Base-by-base conservation (phyloP, 2,797 vertebrate species). In the Enteromius treurensis region DNA sequence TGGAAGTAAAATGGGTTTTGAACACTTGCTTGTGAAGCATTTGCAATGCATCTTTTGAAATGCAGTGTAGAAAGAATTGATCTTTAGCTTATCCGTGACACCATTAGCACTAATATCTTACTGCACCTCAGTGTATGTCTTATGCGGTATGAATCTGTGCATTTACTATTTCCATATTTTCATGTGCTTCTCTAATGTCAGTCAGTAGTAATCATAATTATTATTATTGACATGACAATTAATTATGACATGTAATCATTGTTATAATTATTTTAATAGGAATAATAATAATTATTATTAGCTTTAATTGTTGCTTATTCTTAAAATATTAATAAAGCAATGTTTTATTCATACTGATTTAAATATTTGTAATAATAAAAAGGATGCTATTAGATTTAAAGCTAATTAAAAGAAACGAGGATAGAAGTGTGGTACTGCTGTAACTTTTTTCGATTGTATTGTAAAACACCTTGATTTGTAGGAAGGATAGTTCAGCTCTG, bases 31-130 rank as follows among this genome's bases (percentile, higher is more conserved):
- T 42, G n/a, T 42, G 40, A n/a, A 69, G 10, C 42, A 70, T 70
- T 70, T 70, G n/a, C 13, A 45, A 17, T 15, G 14, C 40, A 70
- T 17, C 14, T 26, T 55, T 70, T 47, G 26, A 70, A 26, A 70
- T 70, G 68, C 3, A 29, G 17, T 71, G 17, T 17, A 21, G 37
- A 45, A 23, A 23, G 5, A 11, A 49, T 2, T 21, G 17, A 51
- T 32, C 26, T 21, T 73, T 49, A 51, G 9, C 70, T 73, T 45
- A 73, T 73, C 70, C 17, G 5, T 51, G 45, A 51, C 69, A 5
- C 69, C 23, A 71, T 71, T 47, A 71, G 23, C 69, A 29, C 42
- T 71, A 49, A 47, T 71, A 45, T 47, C 23, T 49, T 26, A 32
- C 17, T 11, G 45, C 17, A 29, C 9, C 45, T 19, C 23, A 0